Conservation (phyloP, 2,888 invertebrate species). For the Tolmerus cingulatus region DNA sequence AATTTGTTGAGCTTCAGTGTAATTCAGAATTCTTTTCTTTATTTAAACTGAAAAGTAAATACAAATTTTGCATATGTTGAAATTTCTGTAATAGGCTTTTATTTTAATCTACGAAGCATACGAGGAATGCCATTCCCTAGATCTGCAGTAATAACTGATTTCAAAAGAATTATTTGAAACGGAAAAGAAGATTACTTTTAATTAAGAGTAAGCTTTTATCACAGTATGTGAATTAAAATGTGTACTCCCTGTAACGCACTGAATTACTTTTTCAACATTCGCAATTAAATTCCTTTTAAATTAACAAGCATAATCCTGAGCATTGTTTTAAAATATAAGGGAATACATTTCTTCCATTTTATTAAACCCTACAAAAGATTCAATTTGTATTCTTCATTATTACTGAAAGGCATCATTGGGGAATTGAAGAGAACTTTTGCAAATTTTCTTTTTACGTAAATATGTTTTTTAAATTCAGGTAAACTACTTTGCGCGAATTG, state of each 20-base stretch:
- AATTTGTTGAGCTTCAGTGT: neutral
- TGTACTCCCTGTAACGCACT: neutral
- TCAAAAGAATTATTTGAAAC: neutral
- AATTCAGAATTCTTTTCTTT: neutral
- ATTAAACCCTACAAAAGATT: no score
- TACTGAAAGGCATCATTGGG: no score
- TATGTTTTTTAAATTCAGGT: no score
- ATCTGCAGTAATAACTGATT: no score
- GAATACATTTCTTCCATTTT: neutral
- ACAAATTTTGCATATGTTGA: neutral
- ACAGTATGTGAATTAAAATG: neutral
- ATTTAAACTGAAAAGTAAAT: neutral
- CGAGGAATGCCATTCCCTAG: no score
- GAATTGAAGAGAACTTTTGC: no score
- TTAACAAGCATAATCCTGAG: neutral
- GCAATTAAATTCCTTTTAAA: neutral
- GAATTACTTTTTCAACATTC: neutral
- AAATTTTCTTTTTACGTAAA: neutral
- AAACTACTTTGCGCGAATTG: no score
- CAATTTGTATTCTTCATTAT: no score
- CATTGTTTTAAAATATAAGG: neutral
- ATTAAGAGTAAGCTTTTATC: neutral
- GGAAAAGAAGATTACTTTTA: neutral
- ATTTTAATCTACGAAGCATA: neutral
- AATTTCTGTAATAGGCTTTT: neutral